A percentile compares a stretch with the other conserved stretches of the same genome.
Conservation (phyloP, 2,113 vertebrate species). For the Limanda limanda region DNA sequence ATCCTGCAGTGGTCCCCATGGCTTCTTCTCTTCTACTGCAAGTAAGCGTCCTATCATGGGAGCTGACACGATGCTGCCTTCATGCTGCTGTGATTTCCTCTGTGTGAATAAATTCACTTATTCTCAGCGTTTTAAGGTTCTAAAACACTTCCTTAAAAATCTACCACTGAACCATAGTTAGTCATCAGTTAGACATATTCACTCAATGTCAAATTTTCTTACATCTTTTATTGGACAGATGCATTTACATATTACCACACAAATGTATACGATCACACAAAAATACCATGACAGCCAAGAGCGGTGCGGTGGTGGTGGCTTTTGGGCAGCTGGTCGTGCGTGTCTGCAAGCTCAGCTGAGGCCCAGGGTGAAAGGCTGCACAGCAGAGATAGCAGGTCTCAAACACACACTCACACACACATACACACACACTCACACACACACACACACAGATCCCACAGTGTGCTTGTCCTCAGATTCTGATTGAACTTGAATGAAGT, state of each 20-base stretch:
- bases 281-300: neutral
- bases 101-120: neutral
- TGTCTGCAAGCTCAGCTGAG: neutral
- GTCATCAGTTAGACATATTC: no score
- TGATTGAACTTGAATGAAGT: conserved; percentile 22
- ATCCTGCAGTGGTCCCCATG: neutral
- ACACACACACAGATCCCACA: neutral
- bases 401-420: conserved; percentile 9
- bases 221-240: no score
- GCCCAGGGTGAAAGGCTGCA: conserved; percentile 62
- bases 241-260: no score
- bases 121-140: no score
- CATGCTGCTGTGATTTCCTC: neutral
- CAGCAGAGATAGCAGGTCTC: conserved; percentile 55
- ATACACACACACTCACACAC: conserved; percentile 10
- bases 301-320: neutral
- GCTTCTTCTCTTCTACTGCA: neutral
- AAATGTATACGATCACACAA: neutral
- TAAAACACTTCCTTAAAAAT: no score
- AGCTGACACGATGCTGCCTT: neutral
- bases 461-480: neutral
- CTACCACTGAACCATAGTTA: no score
- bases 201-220: no score
- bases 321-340: no score
- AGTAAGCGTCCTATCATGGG: neutral